Evolutionary conservation across 2,888 invertebrate genomes (phyloP).

Genomic region (Dasypogon diadema): DNA sequence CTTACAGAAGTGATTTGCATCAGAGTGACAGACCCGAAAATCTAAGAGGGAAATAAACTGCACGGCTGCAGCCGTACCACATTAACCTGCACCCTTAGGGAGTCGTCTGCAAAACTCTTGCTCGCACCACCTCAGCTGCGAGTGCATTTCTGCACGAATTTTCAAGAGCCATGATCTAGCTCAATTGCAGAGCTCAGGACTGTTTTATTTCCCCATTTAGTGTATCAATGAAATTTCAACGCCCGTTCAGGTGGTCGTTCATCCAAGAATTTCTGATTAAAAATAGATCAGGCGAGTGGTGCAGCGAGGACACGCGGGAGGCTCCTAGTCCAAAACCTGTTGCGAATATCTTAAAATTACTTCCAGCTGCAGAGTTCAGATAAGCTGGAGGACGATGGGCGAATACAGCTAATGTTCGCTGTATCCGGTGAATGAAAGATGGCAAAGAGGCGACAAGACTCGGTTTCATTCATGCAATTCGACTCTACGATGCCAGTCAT

Average conservation of each 20-base stretch:
- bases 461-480: constrained; percentile 30
- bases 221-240: background rate
- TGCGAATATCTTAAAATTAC: constrained; percentile 29
- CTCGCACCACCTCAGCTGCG: background rate
- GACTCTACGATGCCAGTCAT: background rate
- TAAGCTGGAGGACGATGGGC: background rate
- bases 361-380: background rate
- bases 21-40: background rate
- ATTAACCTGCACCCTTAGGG: background rate
- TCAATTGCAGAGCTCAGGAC: background rate
- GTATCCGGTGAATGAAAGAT: constrained; percentile 41
- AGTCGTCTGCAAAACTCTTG: background rate
- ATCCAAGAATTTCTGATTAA: background rate
- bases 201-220: background rate
- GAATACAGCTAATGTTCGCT: constrained; percentile 17
- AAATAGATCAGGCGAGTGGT: background rate
- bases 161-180: background rate
- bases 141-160: background rate
- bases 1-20: background rate
- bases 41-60: background rate
- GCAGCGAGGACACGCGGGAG: background rate
- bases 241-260: background rate
- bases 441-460: background rate
- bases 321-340: background rate
- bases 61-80: background rate